Conservation (phyloP, 1,140 invertebrate species). For the Trichonephila clavipes region DNA sequence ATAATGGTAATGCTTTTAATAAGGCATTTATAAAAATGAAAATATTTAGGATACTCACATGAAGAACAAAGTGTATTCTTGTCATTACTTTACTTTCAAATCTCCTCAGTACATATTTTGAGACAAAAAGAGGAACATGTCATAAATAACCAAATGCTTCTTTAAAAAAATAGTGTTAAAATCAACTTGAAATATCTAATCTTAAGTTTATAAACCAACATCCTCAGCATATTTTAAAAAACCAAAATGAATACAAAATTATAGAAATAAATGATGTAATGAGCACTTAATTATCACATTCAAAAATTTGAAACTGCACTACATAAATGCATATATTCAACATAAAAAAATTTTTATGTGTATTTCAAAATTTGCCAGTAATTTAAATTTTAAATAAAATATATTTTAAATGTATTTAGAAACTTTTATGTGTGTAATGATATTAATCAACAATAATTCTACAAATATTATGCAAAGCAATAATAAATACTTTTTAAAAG, state of each 20-base stretch:
- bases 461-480: neutral
- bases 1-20: neutral
- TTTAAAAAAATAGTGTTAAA: neutral
- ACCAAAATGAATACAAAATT: neutral
- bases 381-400: neutral
- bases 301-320: neutral
- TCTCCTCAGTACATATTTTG: neutral
- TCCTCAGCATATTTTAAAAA: neutral
- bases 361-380: neutral
- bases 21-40: neutral
- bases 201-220: too few species aligned
- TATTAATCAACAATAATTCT: neutral
- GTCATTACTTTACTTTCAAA: neutral
- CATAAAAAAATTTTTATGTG: neutral
- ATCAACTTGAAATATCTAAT: neutral
- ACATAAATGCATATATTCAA: neutral
- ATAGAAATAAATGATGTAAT: neutral
- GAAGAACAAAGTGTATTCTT: neutral
- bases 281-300: constrained; percentile 7
- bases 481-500: neutral
- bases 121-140: neutral
- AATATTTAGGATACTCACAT: neutral
- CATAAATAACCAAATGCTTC: neutral
- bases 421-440: neutral
- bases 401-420: neutral